Evolutionary conservation across 2,888 invertebrate species (phyloP), one percentile per base, ranked within the genome.

Genomic region (Drosophila fulvimacula): DNA sequence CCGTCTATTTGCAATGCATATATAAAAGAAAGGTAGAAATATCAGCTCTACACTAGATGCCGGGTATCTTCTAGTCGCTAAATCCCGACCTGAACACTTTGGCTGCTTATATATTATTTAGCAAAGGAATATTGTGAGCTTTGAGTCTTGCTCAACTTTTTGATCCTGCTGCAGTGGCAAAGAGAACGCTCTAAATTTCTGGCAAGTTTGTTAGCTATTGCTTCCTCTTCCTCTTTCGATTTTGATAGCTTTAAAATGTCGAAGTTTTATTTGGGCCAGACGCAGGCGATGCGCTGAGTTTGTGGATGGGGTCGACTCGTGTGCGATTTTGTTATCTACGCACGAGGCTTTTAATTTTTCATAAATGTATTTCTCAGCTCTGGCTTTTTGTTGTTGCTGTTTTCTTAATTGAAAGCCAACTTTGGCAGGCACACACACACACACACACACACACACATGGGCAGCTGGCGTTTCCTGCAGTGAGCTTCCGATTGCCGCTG

Each of bases 371-470:
- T 52, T 64, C 70, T 74, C 53, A 52, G 49, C 53, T 59, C 44
- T 49, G 46, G 55, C 59, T 38, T 69, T 67, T 39, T 71, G 63
- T 70, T 76, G 68, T 75, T 81, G 72, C 51, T 79, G 72, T 79
- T 83, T 79, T 79, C 74, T 80, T 85, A 85, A 84, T 85, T 87
- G 87, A 87, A 84, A 87, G 84, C 71, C 84, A 84, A 84, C 82
- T 82, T 87, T 65, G 56, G 55, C 65, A 73, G 58, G 51, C 59
- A 51, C 51, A 57, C 44, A 53, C 42, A 51, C 34, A 52, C 53
- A 59, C 51, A 46, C 42, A 56, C 39, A 63, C 53, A 69, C 62
- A 56, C 67, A 76, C 73, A 83, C 69, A 64, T 71, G 75, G 70
- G 55, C 82, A 85, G 78, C 81, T 81, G 81, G 79, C 76, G 81